phyloP scores from a whole-genome alignment of 1,140 invertebrate species.

The Leptonema lineaticorne region DNA sequence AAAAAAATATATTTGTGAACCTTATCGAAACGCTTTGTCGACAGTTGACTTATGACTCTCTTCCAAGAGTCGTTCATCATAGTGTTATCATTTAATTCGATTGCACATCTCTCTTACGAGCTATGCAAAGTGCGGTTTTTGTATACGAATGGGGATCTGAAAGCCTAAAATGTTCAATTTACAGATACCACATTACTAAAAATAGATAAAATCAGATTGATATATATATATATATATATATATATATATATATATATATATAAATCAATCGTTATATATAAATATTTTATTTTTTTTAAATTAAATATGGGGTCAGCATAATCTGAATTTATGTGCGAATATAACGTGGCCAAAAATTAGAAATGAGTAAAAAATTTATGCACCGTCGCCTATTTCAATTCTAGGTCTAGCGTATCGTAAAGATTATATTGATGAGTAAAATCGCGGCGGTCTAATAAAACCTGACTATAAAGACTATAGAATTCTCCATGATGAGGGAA shows the following conservation, averaged over 20 bases:
- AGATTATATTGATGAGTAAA: conserved; percentile 19
- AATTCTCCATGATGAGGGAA: conserved; percentile 32
- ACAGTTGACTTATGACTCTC: conserved; percentile 39
- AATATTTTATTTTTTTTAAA: neutral
- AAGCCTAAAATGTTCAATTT: no score
- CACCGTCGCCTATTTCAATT: no score
- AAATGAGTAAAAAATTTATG: no score
- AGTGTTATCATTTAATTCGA: conserved; percentile 42
- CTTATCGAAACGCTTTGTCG: conserved; percentile 28
- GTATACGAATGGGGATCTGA: neutral
- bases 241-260: neutral
- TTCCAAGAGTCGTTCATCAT: conserved; percentile 33
- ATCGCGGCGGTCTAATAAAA: conserved; percentile 14
- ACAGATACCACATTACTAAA: no score
- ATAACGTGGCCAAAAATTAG: no score
- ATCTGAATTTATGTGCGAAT: no score
- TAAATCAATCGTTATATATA: no score
- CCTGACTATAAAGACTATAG: conserved; percentile 23
- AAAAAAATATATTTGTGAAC: conserved; percentile 21
- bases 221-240: neutral
- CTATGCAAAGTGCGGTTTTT: conserved; percentile 19
- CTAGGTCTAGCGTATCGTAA: neutral
- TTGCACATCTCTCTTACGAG: conserved; percentile 20
- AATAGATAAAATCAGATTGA: no score
- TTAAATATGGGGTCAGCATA: no score